Evolutionary conservation across 2,888 invertebrate genomes (phyloP), one percentile per base, ranked within the genome.

Genomic region (Dysmachus trigonus): DNA sequence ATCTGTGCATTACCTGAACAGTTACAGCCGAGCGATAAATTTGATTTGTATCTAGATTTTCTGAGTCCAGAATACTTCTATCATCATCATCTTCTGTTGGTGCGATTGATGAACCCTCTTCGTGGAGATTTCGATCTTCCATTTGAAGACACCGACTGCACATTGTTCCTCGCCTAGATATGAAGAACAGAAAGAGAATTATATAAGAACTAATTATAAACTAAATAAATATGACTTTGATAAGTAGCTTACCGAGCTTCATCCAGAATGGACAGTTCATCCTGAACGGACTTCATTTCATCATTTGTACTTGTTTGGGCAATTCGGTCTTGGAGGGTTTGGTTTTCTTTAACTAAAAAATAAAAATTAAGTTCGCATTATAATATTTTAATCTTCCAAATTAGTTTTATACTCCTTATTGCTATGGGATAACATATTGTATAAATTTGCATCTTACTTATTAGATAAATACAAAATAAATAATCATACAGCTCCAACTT

Each of bases 241-340:
- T 18, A 47, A 47, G 1, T 7, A 15, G 88, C 91, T 91, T 93
- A 96, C 96, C 96, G 94, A 89, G 97, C 96, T 95, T 97, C 97
- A 91, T 97, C 97, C 89, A 97, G 93, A 88, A 96, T 95, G 85
- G 95, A 95, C 89, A 97, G 94, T 91, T 97, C 97, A 90, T 97
- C 97, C 89, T 97, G 96, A 92, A 96, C 94, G 85, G 95, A 95
- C 91, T 96, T 96, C 91, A 96, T 95, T 90, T 96, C 96, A 88
- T 96, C 95, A 83, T 96, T 96, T 90, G 94, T 94, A 89, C 90
- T 91, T 7, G 89, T 90, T 89, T 92, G 91, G 87, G 90, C 91
- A 86, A 92, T 88, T 72, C 91, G 91, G 86, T 90, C 89, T 88
- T 92, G 92, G 22, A 92, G 89, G 3, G 90, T 89, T 88, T 92